Percentiles rank a stretch among this genome's conserved stretches.
Evolutionary conservation across 2,888 invertebrate species (phyloP).

Genomic region (Terebella lapidaria): DNA sequence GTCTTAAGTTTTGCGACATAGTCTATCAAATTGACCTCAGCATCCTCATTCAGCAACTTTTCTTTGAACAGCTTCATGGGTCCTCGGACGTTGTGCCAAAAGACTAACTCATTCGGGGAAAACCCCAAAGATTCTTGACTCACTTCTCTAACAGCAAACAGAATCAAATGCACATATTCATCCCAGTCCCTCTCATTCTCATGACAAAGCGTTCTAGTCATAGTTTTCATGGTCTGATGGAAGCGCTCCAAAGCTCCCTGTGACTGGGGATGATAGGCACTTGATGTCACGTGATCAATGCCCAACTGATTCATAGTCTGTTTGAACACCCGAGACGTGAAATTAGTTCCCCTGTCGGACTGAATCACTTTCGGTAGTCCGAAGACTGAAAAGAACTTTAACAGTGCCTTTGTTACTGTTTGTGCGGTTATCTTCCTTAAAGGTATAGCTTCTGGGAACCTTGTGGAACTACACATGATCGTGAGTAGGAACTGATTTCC

Average conservation of each 20-base stretch:
- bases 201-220: neutral
- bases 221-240: conserved; percentile 3
- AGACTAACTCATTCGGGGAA: neutral
- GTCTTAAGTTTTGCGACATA: neutral
- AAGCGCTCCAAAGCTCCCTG: no score
- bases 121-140: no score
- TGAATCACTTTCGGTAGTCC: neutral
- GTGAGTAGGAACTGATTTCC: conserved; percentile 1
- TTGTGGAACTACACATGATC: neutral
- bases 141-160: neutral
- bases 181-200: conserved; percentile 1
- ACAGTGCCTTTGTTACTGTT: neutral
- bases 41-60: neutral
- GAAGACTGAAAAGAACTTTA: neutral
- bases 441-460: no score
- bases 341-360: neutral
- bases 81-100: neutral
- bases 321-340: neutral
- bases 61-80: conserved; percentile 1
- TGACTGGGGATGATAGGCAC: no score
- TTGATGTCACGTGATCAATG: neutral
- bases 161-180: neutral
- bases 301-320: no score
- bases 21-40: neutral
- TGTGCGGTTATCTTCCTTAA: neutral